Percentiles rank a stretch among this genome's conserved stretches.
phyloP scores from a whole-genome alignment of 2,797 vertebrate species.

The Macropodus opercularis region DNA sequence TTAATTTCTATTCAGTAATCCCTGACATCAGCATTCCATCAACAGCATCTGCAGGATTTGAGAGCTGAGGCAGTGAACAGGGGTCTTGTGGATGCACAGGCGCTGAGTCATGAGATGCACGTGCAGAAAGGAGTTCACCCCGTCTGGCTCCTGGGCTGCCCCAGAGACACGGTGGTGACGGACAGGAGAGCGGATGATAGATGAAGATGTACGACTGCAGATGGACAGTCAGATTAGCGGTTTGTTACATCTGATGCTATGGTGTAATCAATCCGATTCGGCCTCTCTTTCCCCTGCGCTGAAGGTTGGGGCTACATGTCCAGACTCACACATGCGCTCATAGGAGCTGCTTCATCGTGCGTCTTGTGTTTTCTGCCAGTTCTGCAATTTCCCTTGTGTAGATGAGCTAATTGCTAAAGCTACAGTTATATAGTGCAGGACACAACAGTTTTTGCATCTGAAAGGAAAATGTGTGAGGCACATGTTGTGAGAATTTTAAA shows the following conservation, averaged over 20 bases:
- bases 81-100: constrained; percentile 72
- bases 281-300: constrained; percentile 42
- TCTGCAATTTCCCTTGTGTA: constrained; percentile 59
- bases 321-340: constrained; percentile 38
- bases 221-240: constrained; percentile 80
- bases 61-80: constrained; percentile 21
- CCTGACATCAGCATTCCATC: constrained; percentile 18
- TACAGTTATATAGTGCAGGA: constrained; percentile 62
- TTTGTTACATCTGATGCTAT: constrained; percentile 73
- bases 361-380: constrained; percentile 74
- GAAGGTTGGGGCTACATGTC: constrained; percentile 44
- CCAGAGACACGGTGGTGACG: constrained; percentile 66
- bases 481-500: constrained; percentile 65
- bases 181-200: constrained; percentile 73
- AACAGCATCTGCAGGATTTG: constrained; percentile 6
- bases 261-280: constrained; percentile 80
- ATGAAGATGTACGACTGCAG: constrained; percentile 82
- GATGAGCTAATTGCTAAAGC: constrained; percentile 74
- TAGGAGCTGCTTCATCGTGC: constrained; percentile 52
- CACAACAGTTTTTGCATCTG: constrained; percentile 42
- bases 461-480: constrained; percentile 73
- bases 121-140: constrained; percentile 53
- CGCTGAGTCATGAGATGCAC: constrained; percentile 62
- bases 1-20: constrained; percentile 36
- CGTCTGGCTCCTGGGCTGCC: constrained; percentile 59